Percentiles rank a stretch among this genome's conserved stretches.
These are phyloP conservation scores for Cryptus viduatorius DNA, from an alignment of 2,888 invertebrate species.

Conservation along the genomic window DNA sequence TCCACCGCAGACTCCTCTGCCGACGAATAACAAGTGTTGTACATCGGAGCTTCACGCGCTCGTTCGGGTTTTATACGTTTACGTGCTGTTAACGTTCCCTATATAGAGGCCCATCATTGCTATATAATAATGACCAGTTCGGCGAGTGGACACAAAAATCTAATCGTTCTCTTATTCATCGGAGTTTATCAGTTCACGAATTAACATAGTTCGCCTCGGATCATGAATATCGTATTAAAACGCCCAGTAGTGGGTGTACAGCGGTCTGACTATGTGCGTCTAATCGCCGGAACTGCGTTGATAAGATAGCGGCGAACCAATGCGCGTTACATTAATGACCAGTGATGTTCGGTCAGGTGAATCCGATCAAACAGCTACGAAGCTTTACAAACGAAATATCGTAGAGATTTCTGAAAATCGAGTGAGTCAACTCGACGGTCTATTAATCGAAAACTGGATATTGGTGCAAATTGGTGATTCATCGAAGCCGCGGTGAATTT, in stretches of 20 bases:
- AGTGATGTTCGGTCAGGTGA: conserved; percentile 52
- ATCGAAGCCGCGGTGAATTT: no score
- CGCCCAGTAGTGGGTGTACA: conserved; percentile 35
- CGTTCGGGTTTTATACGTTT: no score
- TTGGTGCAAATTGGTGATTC: no score
- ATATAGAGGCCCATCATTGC: neutral
- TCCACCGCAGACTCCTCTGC: no score
- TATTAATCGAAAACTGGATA: neutral
- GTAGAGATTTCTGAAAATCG: neutral
- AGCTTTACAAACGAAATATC: neutral
- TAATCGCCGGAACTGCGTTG: conserved; percentile 49
- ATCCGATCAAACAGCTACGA: conserved; percentile 16
- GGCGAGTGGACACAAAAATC: neutral
- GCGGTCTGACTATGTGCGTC: neutral
- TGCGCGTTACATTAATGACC: neutral
- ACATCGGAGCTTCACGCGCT: no score
- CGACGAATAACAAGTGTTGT: no score
- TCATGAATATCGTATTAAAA: neutral
- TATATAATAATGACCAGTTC: neutral
- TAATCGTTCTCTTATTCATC: neutral
- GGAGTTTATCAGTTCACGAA: neutral
- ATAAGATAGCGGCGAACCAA: conserved; percentile 59
- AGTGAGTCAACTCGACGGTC: neutral
- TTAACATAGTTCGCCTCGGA: neutral
- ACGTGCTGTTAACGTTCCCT: neutral